Percentiles rank a stretch among this genome's conserved stretches.
Conservation (phyloP, 2,888 invertebrate species). For the Didymodactylos carnosus region DNA sequence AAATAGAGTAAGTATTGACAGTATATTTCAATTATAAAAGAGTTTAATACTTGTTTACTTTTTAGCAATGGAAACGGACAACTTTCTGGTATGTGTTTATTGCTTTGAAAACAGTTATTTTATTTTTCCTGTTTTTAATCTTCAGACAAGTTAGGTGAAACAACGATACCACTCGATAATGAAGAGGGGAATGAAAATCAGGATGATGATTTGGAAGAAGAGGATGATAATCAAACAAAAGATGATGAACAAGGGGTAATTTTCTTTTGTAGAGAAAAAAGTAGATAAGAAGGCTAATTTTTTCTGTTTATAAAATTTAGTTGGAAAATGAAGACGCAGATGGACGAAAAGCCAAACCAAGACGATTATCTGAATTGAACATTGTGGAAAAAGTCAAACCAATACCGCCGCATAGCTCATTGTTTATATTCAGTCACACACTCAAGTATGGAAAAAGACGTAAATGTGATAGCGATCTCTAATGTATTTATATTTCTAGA, state of each 20-base stretch:
- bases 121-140: background rate
- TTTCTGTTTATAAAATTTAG: no score
- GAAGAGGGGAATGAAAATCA: no score
- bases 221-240: conserved; percentile 32
- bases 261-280: background rate
- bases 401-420: conserved; percentile 78
- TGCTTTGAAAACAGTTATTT: no score
- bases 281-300: no score
- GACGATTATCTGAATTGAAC: conserved; percentile 75
- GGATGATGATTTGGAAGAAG: background rate
- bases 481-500: background rate
- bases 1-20: background rate
- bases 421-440: conserved; percentile 83
- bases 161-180: no score
- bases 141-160: background rate
- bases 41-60: no score
- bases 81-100: no score
- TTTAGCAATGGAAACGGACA: background rate
- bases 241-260: background rate
- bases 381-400: conserved; percentile 61
- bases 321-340: no score
- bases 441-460: conserved; percentile 63
- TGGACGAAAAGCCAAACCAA: conserved; percentile 23
- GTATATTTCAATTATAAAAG: no score
- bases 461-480: no score